Evolutionary conservation across 2,797 vertebrate genomes (phyloP), one percentile per base, ranked within the genome.

Genomic region (Oceanodroma leucorhoa): DNA sequence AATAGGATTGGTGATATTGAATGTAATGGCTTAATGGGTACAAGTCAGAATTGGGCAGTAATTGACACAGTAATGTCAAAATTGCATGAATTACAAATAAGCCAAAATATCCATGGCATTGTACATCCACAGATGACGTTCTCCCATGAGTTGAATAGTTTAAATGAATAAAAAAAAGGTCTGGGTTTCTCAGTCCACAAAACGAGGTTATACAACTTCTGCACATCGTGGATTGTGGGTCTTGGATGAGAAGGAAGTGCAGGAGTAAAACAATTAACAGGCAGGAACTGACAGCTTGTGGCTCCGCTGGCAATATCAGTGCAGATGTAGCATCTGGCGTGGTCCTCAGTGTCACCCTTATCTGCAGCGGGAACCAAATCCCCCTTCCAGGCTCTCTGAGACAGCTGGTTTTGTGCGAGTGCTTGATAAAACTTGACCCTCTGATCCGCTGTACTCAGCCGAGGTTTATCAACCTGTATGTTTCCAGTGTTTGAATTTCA

Each of bases 341-440:
- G 95, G 86, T 87, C 90, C 90, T 90, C 48, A 8, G 90, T 57
- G 14, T 94, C 92, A 83, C 92, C 92, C 84, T 87, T 79, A 82
- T 84, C 92, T 90, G 60, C 86, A 53, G 86, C 8, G 11, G 93
- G 93, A 79, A 2, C 91, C 45, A 51, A 55, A 70, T 60, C 80
- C 70, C 86, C 41, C 66, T 62, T 43, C 89, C 71, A 18, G 71
- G 90, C 77, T 84, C 77, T 26, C 80, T 0, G 36, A 84, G 92
- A 38, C 90, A 90, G 94, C 83, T 87, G 94, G 46, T 62, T 84
- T 91, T 93, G 75, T 93, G 92, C 0, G 1, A 90, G 81, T 11
- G 45, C 71, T 93, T 93, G 94, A 95, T 93, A 93, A 95, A 96
- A 89, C 71, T 66, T 89, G 90, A 96, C 95, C 94, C 64, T 45